phyloP scores from a whole-genome alignment of 2,797 vertebrate species.

The Hemibagrus guttatus region DNA sequence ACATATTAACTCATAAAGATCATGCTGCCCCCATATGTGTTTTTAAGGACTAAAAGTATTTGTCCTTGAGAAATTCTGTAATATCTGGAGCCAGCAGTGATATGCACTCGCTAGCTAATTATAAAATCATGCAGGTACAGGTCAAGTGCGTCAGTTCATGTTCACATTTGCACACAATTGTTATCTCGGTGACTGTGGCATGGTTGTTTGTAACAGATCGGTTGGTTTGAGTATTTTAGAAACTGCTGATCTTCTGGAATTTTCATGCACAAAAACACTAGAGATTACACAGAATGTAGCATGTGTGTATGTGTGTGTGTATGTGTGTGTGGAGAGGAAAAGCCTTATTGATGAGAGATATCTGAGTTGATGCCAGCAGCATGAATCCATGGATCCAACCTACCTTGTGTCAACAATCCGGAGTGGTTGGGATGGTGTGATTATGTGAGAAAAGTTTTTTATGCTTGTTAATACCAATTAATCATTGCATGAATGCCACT shows the following conservation, averaged over 20 bases:
- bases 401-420: too few relatives aligned
- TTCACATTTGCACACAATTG: constrained; percentile 4
- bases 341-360: neutral
- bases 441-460: too few relatives aligned
- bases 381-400: too few relatives aligned
- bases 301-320: too few relatives aligned
- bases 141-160: neutral
- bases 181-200: neutral
- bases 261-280: neutral
- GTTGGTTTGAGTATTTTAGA: neutral
- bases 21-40: neutral
- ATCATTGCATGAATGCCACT: too few relatives aligned
- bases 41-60: neutral
- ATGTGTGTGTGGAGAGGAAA: neutral
- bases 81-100: neutral
- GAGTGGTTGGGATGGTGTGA: too few relatives aligned
- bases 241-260: constrained; percentile 5
- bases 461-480: too few relatives aligned
- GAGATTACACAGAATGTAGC: neutral
- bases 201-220: neutral
- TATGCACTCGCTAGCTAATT: neutral
- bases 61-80: neutral
- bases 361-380: too few relatives aligned
- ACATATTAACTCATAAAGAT: constrained; percentile 34
- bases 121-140: neutral